These are phyloP conservation scores for Sorex maritimensis DNA, from an alignment of 2,797 vertebrate genomes.

Conservation along the genomic window DNA sequence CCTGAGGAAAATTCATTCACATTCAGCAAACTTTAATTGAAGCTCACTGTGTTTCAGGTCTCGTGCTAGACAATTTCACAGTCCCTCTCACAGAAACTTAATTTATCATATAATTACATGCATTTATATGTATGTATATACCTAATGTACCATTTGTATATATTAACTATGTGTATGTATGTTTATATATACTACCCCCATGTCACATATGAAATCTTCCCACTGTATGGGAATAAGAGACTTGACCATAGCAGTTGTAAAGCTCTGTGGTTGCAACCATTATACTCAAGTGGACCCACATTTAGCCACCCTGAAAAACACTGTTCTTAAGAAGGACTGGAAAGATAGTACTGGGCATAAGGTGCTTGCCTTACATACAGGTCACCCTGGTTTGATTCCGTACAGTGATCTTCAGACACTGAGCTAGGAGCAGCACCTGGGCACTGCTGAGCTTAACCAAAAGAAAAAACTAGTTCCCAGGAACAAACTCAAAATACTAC, in stretches of 20 bases:
- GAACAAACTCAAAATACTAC: neutral
- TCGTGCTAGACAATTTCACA: slow-evolving; percentile 52
- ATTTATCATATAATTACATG: neutral
- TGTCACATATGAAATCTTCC: slow-evolving; percentile 34
- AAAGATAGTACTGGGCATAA: too few species aligned
- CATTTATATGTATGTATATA: too few species aligned
- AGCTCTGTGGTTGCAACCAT: neutral
- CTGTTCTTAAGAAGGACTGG: neutral
- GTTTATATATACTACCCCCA: neutral
- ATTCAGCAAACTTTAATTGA: slow-evolving; percentile 14
- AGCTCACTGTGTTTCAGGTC: neutral
- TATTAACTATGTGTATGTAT: too few species aligned
- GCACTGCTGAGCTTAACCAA: too few species aligned
- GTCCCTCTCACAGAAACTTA: neutral
- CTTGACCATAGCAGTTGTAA: slow-evolving; percentile 26
- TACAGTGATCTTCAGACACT: too few species aligned
- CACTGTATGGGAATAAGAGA: neutral
- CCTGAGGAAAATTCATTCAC: slow-evolving; percentile 5
- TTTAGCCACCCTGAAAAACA: neutral
- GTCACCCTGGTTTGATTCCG: too few species aligned
- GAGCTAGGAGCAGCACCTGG: too few species aligned
- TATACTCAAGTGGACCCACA: slow-evolving; percentile 23
- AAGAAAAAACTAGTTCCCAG: neutral
- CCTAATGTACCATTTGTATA: too few species aligned
- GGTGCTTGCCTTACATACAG: too few species aligned